These are phyloP conservation scores for Vultur gryphus DNA, from an alignment of 2,797 vertebrate species.

Conservation along the genomic window DNA sequence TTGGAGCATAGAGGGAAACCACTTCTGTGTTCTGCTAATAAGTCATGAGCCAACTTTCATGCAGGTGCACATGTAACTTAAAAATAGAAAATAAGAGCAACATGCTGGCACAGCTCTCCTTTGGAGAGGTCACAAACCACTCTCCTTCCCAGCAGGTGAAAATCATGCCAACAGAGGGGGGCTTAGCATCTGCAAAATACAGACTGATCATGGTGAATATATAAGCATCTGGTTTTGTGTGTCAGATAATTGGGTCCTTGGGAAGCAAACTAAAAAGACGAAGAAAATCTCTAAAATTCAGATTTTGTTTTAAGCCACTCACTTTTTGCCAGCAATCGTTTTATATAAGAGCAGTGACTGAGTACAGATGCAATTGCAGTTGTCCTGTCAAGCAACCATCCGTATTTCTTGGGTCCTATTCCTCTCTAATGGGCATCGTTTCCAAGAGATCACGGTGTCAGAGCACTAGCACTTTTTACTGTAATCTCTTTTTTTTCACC, in stretches of 20 bases:
- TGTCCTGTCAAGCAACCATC: background rate
- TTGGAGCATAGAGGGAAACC: background rate
- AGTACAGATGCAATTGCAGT: background rate
- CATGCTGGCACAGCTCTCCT: background rate
- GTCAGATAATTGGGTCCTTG: constrained; percentile 31
- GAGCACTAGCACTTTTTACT: background rate
- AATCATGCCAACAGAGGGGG: background rate
- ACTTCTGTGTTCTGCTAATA: background rate
- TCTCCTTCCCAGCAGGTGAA: background rate
- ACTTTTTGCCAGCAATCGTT: background rate
- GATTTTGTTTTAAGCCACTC: background rate
- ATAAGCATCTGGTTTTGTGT: background rate
- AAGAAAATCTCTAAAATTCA: background rate
- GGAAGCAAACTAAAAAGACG: background rate
- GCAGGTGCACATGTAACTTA: background rate
- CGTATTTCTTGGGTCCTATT: background rate
- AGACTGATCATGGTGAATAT: background rate
- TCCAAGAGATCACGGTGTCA: background rate
- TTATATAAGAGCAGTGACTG: background rate
- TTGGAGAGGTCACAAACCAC: background rate
- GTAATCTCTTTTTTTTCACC: background rate
- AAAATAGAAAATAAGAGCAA: background rate
- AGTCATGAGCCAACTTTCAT: background rate
- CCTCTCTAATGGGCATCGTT: background rate
- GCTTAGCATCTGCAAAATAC: background rate